These are phyloP conservation scores for Molossus molossus DNA, from an alignment of 2,797 vertebrate species.

Conservation along the genomic window DNA sequence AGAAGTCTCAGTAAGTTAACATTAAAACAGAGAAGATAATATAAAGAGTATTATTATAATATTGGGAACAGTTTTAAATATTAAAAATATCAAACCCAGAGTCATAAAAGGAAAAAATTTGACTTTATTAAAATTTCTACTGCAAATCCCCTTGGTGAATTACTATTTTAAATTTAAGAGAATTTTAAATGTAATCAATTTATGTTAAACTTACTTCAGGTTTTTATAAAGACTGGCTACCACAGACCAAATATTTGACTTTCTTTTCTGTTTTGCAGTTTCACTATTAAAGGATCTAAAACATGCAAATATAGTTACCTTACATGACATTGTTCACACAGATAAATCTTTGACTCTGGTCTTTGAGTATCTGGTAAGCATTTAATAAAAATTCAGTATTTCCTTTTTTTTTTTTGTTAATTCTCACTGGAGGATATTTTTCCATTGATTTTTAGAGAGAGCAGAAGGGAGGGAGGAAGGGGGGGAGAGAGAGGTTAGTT, in stretches of 20 bases:
- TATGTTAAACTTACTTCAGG: background rate
- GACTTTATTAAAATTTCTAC: background rate
- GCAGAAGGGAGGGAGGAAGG: background rate
- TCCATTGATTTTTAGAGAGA: background rate
- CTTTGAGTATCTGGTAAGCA: slow-evolving; percentile 98
- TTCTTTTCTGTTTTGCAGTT: slow-evolving; percentile 91
- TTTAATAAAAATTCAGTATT: slow-evolving; percentile 62
- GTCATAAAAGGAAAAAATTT: background rate
- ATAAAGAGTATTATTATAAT: background rate
- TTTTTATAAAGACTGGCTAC: slow-evolving; percentile 62
- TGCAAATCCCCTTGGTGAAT: background rate
- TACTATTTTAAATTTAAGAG: slow-evolving; percentile 45
- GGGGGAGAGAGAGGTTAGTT: background rate
- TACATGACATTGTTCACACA: slow-evolving; percentile 99
- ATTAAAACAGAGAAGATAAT: slow-evolving; percentile 19
- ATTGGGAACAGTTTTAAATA: background rate
- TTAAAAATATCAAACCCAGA: slow-evolving; percentile 45
- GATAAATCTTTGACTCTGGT: slow-evolving; percentile 99
- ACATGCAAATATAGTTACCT: slow-evolving; percentile 99
- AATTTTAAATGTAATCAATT: slow-evolving; percentile 36
- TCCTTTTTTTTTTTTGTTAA: slow-evolving; percentile 13
- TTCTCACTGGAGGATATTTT: background rate
- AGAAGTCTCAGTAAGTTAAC: slow-evolving; percentile 13
- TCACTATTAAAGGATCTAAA: slow-evolving; percentile 99
- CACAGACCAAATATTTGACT: slow-evolving; percentile 69